Percentiles rank a stretch among this genome's conserved stretches.
These are phyloP conservation scores for Norana najaformis DNA, from an alignment of 2,888 invertebrate species.

Conservation along the genomic window DNA sequence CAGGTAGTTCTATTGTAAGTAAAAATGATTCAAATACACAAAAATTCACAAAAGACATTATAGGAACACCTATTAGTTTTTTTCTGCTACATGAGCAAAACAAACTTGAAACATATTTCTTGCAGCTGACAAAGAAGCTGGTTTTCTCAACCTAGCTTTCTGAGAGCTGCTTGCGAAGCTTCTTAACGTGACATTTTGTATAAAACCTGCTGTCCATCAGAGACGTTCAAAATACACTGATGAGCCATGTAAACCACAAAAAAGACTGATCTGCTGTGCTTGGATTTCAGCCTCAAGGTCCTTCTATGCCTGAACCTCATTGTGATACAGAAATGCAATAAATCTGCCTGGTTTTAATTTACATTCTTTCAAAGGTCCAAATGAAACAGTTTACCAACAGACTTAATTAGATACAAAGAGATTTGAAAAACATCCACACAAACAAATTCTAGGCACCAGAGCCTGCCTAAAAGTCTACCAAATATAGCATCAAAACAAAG, in stretches of 20 bases:
- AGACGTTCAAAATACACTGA: background rate
- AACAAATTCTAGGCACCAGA: background rate
- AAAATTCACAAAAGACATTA: no score
- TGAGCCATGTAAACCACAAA: background rate
- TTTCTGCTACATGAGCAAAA: no score
- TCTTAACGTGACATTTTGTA: background rate
- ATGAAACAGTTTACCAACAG: background rate
- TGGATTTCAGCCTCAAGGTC: background rate
- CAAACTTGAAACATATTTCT: no score
- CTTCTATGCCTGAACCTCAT: background rate
- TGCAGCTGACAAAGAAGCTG: background rate
- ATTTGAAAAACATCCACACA: background rate
- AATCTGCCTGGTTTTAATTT: background rate
- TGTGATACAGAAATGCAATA: background rate
- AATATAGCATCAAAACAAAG: background rate
- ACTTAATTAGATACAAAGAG: background rate
- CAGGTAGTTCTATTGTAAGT: conserved; percentile 71
- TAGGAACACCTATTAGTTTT: no score
- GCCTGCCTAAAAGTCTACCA: background rate
- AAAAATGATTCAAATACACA: background rate
- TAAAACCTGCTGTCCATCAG: background rate
- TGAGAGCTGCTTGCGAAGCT: background rate
- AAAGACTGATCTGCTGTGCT: no score
- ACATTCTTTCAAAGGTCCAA: background rate
- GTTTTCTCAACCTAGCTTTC: background rate